Evolutionary conservation across 1,140 invertebrate species (phyloP), one percentile per base, ranked within the genome.

Genomic region (Halictus rubicundus): DNA sequence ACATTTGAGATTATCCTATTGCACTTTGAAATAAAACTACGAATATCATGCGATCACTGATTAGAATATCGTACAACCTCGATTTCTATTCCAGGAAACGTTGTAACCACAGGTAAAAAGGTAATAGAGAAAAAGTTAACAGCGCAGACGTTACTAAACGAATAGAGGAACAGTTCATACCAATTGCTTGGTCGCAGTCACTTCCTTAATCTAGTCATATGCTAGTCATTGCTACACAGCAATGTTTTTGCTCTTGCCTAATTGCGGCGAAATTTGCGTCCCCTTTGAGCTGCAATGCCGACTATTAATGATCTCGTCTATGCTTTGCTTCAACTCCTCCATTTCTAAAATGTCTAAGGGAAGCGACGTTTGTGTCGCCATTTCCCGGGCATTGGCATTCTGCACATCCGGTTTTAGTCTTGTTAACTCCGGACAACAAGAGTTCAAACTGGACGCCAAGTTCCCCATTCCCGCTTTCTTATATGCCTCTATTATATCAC

Each of bases 301-400:
- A 69, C 85, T 92, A 66, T 91, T 92, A 59, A 92, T 92, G 52
- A 93, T 90, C 68, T 93, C 92, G 66, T 92, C 90, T 68, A 93
- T 93, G 74, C 89, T 93, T 69, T 92, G 89, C 70, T 93, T 92
- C 19, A 93, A 85, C 64, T 91, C 92, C 66, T 92, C 91, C 89
- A 93, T 91, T 81, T 93, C 93, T 14, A 93, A 79, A 74, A 93
- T 89, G 76, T 93, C 92, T 23, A 93, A 87, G 0, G 93, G 88
- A 9, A 93, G 65, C 9, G 94, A 90, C 2, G 94, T 95, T 82
- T 94, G 94, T 19, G 94, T 95, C 4, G 94, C 93, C 49, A 95
- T 95, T 88, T 95, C 95, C 78, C 94, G 93, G 0, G 94, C 94
- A 88, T 94, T 95, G 12, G 52, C 68, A 0, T 94, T 93, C 82